Base-by-base conservation (phyloP, 1,140 invertebrate genomes). In the Brachionus calyciflorus region DNA sequence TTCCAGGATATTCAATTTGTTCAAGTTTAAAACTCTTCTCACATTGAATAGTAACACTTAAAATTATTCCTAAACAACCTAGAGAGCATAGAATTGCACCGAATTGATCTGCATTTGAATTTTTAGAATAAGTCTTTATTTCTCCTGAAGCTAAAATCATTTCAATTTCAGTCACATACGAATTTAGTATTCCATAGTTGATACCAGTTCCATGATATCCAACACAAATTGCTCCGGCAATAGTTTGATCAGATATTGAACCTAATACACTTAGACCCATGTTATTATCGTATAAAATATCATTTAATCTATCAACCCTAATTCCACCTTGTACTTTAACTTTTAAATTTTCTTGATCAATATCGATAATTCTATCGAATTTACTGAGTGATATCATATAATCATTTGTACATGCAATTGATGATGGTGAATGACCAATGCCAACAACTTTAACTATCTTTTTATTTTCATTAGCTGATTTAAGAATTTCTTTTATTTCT, bases 201-300 rank as follows among this genome's bases (percentile, higher is more conserved):
- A 78, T 78, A 17, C 84, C 84, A 17, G 81, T 81, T n/a, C 84
- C 84, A 80, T 85, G 84, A 14, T 82, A 84, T 21, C 79, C 83
- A n/a, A 82, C 82, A 63, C 78, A 78, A 17, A 85, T 83, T 24
- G 81, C 81, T 17, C 84, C 84, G 26, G 79, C 84, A n/a, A 83
- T 53, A 24, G 84, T 81, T n/a, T 84, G 51, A 41, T 82, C 80
- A 14, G 82, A 82, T 28, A 85, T 80, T n/a, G 84, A 80, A 2
- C 83, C 83, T 51, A 83, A 85, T 83, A 84, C 80, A 78, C 80
- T 79, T 1, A 85, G 76, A 6, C 81, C 80, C 28, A 85, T 77
- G 14, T 79, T 80, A 79, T 83, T 76, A 26, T 78, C 77, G 24
- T 80, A 80, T 6, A 85, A 78, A 51, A 81, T 53, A 30, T 80